Evolutionary conservation across 2,888 invertebrate genomes (phyloP).

Genomic region (Tribolium freemani): DNA sequence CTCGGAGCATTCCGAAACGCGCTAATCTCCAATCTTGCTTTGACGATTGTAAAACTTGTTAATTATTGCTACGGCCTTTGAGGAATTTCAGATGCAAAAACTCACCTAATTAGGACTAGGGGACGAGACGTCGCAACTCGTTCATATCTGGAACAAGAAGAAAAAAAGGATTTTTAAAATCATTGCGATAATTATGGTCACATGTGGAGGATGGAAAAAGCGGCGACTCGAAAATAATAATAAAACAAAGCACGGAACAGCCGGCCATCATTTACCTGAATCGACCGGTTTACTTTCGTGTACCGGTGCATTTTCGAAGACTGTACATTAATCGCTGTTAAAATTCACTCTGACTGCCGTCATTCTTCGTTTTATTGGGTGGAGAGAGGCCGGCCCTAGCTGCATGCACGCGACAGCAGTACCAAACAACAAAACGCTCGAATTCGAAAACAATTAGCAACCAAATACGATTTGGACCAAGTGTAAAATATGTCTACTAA

Average conservation of each 20-base stretch:
- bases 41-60: conserved; percentile 6
- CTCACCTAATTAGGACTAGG: conserved; percentile 38
- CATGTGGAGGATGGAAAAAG: not conserved
- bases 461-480: not conserved
- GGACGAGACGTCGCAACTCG: not conserved
- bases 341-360: conserved; percentile 52
- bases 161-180: conserved; percentile 14
- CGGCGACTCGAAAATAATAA: conserved; percentile 18
- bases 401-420: conserved; percentile 10
- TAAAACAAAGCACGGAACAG: conserved; percentile 29
- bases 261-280: conserved; percentile 53
- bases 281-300: conserved; percentile 57
- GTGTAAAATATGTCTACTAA: not conserved
- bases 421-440: not conserved
- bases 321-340: conserved; percentile 54
- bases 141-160: conserved; percentile 28
- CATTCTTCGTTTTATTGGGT: conserved; percentile 35
- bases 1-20: conserved; percentile 26
- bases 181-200: conserved; percentile 5
- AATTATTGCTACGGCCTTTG: not conserved
- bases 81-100: conserved; percentile 11
- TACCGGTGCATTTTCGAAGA: conserved; percentile 53
- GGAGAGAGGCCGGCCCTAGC: conserved; percentile 13
- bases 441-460: not conserved
- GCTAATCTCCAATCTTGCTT: conserved; percentile 7